These are phyloP conservation scores for Trachurus trachurus DNA, from an alignment of 2,797 vertebrate species.

Conservation along the genomic window DNA sequence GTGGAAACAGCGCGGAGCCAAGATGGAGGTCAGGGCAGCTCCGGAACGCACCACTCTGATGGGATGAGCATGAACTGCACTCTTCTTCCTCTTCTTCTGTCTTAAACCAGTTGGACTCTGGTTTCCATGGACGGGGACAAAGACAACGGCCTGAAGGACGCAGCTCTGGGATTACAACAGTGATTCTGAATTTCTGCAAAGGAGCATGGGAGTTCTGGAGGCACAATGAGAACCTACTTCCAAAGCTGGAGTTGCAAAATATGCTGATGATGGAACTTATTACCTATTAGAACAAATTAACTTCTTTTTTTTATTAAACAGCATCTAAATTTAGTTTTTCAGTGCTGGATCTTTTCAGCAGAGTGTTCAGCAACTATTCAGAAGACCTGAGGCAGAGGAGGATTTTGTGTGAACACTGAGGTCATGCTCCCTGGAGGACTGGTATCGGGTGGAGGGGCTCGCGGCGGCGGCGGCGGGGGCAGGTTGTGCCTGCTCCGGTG, in stretches of 20 bases:
- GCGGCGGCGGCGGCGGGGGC: slow-evolving; percentile 34
- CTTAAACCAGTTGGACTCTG: neutral
- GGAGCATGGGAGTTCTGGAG: slow-evolving; percentile 30
- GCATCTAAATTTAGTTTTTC: no score
- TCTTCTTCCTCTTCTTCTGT: slow-evolving; percentile 1
- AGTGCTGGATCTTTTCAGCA: neutral
- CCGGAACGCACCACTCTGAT: slow-evolving; percentile 19
- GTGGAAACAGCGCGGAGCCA: neutral
- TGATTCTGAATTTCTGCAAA: neutral
- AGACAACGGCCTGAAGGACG: neutral
- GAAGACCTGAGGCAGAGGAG: no score
- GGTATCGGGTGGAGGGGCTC: neutral
- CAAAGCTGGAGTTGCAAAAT: neutral
- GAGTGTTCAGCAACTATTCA: neutral
- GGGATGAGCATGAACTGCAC: neutral
- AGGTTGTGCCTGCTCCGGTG: slow-evolving; percentile 75
- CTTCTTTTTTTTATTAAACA: neutral
- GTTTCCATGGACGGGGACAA: neutral
- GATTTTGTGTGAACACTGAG: neutral
- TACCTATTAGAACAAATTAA: neutral
- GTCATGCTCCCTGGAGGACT: slow-evolving; percentile 57
- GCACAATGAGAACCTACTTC: neutral
- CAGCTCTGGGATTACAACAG: neutral
- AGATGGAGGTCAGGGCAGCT: neutral
- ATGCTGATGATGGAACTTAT: neutral